A percentile compares a stretch with the other conserved stretches of the same genome.
Evolutionary conservation across 1,140 invertebrate genomes (phyloP).

Genomic region (Adelges cooleyi): DNA sequence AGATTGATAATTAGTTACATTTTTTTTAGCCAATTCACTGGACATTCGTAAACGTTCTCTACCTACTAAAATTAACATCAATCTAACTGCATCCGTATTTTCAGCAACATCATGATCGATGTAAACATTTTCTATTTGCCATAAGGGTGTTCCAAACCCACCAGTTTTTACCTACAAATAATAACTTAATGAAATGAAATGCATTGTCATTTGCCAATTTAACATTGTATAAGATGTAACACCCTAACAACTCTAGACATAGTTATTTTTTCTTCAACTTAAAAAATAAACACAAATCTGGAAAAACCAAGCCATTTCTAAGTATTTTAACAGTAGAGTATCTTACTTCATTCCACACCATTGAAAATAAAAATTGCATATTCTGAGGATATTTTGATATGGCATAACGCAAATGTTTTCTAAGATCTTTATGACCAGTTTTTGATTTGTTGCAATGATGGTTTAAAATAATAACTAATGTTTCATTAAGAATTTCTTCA

Average conservation of each 20-base stretch:
- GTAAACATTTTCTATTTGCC: conserved; percentile 24
- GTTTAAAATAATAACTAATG: conserved; percentile 11
- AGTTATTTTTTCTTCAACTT: no score
- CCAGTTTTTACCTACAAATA: background rate
- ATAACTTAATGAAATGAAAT: no score
- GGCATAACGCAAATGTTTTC: background rate
- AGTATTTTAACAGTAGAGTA: no score
- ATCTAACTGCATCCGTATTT: conserved; percentile 11
- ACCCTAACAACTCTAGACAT: no score
- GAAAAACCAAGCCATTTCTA: no score
- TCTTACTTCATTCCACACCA: conserved; percentile 23
- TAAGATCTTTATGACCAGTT: conserved; percentile 13
- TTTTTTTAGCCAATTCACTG: conserved; percentile 1
- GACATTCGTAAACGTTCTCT: conserved; percentile 13
- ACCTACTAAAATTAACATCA: conserved; percentile 8
- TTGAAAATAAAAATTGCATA: conserved; percentile 24
- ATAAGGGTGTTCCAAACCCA: conserved; percentile 21
- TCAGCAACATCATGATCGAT: background rate
- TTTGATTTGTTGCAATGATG: conserved; percentile 22
- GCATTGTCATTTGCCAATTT: no score
- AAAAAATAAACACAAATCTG: no score
- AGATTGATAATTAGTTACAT: background rate
- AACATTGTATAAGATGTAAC: no score
- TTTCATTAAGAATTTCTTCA: conserved; percentile 19
- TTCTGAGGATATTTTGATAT: conserved; percentile 19